Percentiles rank a stretch among this genome's conserved stretches.
These are phyloP conservation scores for Sthenelais limicola DNA, from an alignment of 2,888 invertebrate species.

Conservation along the genomic window DNA sequence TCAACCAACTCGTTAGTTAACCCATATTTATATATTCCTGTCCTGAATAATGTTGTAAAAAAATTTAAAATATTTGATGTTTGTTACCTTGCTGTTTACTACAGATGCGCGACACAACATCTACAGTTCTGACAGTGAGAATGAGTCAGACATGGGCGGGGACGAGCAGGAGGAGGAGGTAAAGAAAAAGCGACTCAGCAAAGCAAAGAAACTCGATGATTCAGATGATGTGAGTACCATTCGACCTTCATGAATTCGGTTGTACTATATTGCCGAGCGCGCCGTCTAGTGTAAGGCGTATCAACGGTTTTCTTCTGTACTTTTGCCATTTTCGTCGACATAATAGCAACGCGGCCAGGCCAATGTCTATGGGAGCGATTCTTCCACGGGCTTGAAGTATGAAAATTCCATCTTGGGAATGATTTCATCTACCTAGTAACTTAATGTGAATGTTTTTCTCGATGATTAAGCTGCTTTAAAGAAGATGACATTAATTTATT, in stretches of 20 bases:
- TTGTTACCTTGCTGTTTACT: neutral
- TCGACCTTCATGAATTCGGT: neutral
- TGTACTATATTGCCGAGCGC: no score
- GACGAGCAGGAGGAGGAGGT: conserved; percentile 61
- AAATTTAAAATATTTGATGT: neutral
- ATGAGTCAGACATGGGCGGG: conserved; percentile 58
- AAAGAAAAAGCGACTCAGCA: conserved; percentile 60
- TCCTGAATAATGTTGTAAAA: neutral
- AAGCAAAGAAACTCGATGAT: conserved; percentile 65
- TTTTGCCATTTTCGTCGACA: neutral
- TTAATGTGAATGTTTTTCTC: no score
- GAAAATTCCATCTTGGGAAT: neutral
- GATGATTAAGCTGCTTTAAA: no score
- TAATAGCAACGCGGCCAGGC: neutral
- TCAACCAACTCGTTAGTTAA: no score
- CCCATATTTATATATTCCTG: neutral
- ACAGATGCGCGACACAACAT: conserved; percentile 74
- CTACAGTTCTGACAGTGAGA: conserved; percentile 85
- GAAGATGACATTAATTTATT: no score
- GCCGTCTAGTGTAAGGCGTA: no score
- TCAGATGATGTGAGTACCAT: conserved; percentile 61
- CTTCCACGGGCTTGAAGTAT: no score
- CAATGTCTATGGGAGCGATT: no score
- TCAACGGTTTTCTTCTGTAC: no score
- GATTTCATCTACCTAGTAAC: no score